phyloP scores from a whole-genome alignment of 2,797 vertebrate genomes.

The Alca torda region DNA sequence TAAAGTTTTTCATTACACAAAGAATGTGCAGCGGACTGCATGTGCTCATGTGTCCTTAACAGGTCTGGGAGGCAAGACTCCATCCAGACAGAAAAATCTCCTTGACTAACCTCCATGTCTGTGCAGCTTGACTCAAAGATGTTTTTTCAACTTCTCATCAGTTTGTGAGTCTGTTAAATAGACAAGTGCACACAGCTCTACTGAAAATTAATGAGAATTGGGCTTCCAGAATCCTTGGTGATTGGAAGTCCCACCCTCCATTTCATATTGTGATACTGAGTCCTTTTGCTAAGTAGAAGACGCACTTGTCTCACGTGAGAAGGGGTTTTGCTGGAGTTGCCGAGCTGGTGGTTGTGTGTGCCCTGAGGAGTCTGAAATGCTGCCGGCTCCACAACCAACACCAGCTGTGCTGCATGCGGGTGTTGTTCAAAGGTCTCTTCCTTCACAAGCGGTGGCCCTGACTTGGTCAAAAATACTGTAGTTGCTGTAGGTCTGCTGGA shows the following conservation, averaged over 20 bases:
- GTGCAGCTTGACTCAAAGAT: not conserved
- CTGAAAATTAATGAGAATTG: not conserved
- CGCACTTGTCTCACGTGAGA: fast-evolving
- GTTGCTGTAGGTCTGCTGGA: not conserved
- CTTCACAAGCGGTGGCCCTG: not conserved
- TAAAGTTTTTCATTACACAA: not conserved
- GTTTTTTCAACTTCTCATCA: not conserved
- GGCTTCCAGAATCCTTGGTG: not conserved
- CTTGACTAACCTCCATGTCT: not conserved
- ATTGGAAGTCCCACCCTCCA: not conserved
- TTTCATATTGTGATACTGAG: not conserved
- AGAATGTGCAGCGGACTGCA: not conserved
- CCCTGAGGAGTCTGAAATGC: not conserved
- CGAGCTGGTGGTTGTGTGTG: not conserved
- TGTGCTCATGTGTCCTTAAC: not conserved
- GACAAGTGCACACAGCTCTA: not conserved
- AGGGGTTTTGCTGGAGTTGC: not conserved
- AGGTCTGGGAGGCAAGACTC: not conserved
- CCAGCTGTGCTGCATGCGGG: fast-evolving
- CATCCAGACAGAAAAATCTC: not conserved
- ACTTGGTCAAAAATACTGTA: not conserved
- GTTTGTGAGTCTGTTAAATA: not conserved
- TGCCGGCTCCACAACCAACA: not conserved
- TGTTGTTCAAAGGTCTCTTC: not conserved
- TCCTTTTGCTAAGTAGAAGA: not conserved